Evolutionary conservation across 2,888 invertebrate genomes (phyloP).

Genomic region (Phlogophora meticulosa): DNA sequence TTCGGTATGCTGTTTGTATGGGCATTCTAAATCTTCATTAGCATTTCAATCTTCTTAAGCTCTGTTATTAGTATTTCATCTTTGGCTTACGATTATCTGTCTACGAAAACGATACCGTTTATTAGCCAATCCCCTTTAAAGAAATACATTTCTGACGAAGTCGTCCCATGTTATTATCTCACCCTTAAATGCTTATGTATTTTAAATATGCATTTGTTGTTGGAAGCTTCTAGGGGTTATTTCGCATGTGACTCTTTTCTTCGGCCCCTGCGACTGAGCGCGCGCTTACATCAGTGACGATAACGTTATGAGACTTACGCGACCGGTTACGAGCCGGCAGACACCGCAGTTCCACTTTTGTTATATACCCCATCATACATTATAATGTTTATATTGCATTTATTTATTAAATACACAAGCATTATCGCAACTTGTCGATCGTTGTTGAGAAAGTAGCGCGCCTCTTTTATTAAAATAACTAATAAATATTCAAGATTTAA

Average conservation of each 20-base stretch:
- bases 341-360: constrained; percentile 65
- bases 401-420: constrained; percentile 23
- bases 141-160: background rate
- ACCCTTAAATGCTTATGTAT: background rate
- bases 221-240: constrained; percentile 29
- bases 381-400: constrained; percentile 36
- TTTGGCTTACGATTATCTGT: background rate
- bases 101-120: background rate
- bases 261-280: constrained; percentile 53
- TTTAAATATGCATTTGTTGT: constrained; percentile 2
- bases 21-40: background rate
- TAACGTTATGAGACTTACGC: constrained; percentile 81
- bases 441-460: constrained; percentile 18
- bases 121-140: background rate
- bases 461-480: constrained; percentile 15
- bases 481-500: constrained; percentile 1
- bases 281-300: constrained; percentile 83
- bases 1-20: constrained; percentile 14
- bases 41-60: constrained; percentile 11
- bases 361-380: constrained; percentile 65
- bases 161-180: background rate
- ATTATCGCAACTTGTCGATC: constrained; percentile 14
- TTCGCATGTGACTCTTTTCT: constrained; percentile 60
- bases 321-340: constrained; percentile 79
- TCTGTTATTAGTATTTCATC: background rate